Percentiles rank a stretch among this genome's conserved stretches.
phyloP scores from a whole-genome alignment of 2,888 invertebrate species.

The Desoria tigrina region DNA sequence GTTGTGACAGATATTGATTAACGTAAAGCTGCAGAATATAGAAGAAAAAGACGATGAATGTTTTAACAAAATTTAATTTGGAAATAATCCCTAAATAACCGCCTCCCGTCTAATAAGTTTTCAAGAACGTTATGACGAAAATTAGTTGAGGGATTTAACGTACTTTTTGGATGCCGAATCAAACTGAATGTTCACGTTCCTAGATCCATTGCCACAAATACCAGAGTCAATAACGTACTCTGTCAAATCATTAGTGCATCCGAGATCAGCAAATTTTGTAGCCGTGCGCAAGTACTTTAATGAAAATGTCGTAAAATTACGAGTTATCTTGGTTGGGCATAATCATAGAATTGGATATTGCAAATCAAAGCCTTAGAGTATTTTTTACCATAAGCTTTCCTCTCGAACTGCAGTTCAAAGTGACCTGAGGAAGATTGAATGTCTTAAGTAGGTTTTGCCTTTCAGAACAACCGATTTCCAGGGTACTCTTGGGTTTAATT shows the following conservation, averaged over 20 bases:
- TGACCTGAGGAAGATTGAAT: background rate
- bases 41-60: too few species aligned
- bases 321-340: too few species aligned
- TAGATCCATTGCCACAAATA: conserved; percentile 29
- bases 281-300: conserved; percentile 12
- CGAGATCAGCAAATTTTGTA: conserved; percentile 31
- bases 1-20: conserved; percentile 47
- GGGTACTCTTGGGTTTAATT: conserved; percentile 15
- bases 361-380: background rate
- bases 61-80: too few species aligned
- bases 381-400: background rate
- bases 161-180: conserved; percentile 25
- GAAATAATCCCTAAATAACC: too few species aligned
- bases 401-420: background rate
- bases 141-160: too few species aligned
- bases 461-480: conserved; percentile 31
- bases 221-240: conserved; percentile 34
- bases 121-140: too few species aligned
- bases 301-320: background rate
- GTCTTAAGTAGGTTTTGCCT: background rate
- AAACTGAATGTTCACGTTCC: conserved; percentile 39
- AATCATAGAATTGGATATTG: too few species aligned
- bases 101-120: too few species aligned
- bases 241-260: conserved; percentile 34
- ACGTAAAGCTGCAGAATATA: conserved; percentile 45